Conservation (phyloP, 2,888 invertebrate species). For the Drosophila paranaensis region DNA sequence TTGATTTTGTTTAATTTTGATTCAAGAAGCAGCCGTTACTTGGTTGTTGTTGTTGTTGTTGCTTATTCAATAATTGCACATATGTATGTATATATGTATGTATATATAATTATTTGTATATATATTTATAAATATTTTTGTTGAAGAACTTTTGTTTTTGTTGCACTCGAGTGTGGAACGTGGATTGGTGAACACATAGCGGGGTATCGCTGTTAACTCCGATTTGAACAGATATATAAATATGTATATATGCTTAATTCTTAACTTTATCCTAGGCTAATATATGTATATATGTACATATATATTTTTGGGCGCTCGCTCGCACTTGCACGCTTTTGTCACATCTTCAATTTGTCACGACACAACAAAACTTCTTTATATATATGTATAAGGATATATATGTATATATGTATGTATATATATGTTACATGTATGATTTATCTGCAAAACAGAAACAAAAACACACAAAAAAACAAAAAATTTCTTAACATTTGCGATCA, state of each 20-base stretch:
- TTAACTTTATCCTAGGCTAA: slow-evolving; percentile 40
- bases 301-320: neutral
- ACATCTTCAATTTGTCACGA: slow-evolving; percentile 40
- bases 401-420: neutral
- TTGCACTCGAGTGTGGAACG: slow-evolving; percentile 30
- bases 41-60: neutral
- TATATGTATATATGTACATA: no score
- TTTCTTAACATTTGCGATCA: slow-evolving; percentile 31
- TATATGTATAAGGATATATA: neutral
- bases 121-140: neutral
- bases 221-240: slow-evolving; percentile 5
- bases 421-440: neutral
- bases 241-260: slow-evolving; percentile 25
- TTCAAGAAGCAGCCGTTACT: slow-evolving; percentile 45
- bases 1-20: slow-evolving; percentile 22
- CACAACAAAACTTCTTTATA: slow-evolving; percentile 24
- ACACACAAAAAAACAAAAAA: slow-evolving; percentile 45
- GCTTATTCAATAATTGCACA: slow-evolving; percentile 11
- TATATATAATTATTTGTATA: neutral
- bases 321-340: slow-evolving; percentile 31
- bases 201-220: slow-evolving; percentile 47
- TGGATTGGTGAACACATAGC: slow-evolving; percentile 46
- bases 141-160: slow-evolving; percentile 6
- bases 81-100: neutral
- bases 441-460: slow-evolving; percentile 53